phyloP scores from a whole-genome alignment of 2,113 vertebrate species.

The Engystomops pustulosus region DNA sequence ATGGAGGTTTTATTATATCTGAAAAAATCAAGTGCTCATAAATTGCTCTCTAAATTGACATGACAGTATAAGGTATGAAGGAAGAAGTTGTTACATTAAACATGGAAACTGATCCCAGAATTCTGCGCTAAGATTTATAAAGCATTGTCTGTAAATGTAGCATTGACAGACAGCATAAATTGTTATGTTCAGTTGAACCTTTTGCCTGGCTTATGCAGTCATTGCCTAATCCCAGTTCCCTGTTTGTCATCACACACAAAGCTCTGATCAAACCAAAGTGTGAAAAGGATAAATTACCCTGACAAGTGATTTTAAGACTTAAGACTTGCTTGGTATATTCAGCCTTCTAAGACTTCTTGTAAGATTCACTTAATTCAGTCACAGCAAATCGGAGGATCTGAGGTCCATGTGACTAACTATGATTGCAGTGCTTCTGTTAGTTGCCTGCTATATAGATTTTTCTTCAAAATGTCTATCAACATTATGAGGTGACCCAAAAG shows the following conservation, averaged over 20 bases:
- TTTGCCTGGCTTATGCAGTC: constrained; percentile 7
- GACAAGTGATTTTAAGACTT: constrained; percentile 26
- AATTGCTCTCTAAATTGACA: too few relatives aligned
- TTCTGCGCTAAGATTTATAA: background rate
- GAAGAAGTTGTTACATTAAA: background rate
- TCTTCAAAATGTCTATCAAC: background rate
- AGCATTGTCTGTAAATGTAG: background rate
- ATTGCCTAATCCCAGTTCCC: constrained; percentile 1
- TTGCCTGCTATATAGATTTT: background rate
- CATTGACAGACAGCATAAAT: constrained; percentile 15
- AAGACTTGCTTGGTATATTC: constrained; percentile 16
- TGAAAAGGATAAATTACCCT: constrained; percentile 19
- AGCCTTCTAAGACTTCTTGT: background rate
- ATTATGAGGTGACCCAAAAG: background rate
- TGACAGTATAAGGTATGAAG: background rate
- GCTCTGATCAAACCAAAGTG: constrained; percentile 15
- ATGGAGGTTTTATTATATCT: too few relatives aligned
- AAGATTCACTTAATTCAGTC: constrained; percentile 25
- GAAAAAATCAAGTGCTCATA: too few relatives aligned
- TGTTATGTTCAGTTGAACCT: background rate
- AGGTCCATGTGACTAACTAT: constrained; percentile 4
- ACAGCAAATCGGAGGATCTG: constrained; percentile 14
- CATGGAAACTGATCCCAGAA: background rate
- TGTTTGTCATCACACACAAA: constrained; percentile 22
- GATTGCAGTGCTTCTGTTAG: background rate